Evolutionary conservation across 2,797 vertebrate species (phyloP), one percentile per base, ranked within the genome.

Genomic region (Premnoplex brunnescens): DNA sequence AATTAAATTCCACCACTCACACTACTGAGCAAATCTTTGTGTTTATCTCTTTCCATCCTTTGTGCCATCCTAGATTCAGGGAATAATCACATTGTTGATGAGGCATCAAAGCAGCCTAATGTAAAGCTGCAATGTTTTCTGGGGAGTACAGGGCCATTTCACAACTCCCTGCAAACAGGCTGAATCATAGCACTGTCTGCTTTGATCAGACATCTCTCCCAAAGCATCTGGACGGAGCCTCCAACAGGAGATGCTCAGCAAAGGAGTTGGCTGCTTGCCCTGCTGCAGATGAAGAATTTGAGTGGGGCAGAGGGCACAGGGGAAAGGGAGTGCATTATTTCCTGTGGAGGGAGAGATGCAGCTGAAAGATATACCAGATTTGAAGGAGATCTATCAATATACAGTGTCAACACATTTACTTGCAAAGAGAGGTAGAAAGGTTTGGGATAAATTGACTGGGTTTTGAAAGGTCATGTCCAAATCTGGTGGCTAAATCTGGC

Each of bases 191-290:
- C 91, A 89, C 93, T 94, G 96, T 92, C 95, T 96, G 82, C 95
- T 97, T 96, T 95, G 91, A 97, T 96, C 64, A 10, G 34, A 19
- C 62, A 37, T 67, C 79, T 92, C 79, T 94, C 93, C 85, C 10
- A 1, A 83, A 97, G 91, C 94, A 94, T 97, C 95, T 90, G 91
- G 83, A 93, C 34, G 39, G 71, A 96, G 71, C 51, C 77, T 84
- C 64, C 74, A 86, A 98, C 97, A 98, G 97, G 97, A 93, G 95
- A 83, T 94, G 94, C 94, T 98, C 95, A 97, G 97, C 97, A 93
- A 96, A 93, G 84, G 81, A 97, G 67, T 54, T 98, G 97, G 97
- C 96, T 68, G 79, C 66, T 88, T 19, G 96, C 97, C 97, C 87
- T 58, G 46, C 46, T 82, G 84, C 75, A 93, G 89, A 89, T 81